Base-by-base conservation (phyloP, 2,888 invertebrate species). In the Antitype chi region DNA sequence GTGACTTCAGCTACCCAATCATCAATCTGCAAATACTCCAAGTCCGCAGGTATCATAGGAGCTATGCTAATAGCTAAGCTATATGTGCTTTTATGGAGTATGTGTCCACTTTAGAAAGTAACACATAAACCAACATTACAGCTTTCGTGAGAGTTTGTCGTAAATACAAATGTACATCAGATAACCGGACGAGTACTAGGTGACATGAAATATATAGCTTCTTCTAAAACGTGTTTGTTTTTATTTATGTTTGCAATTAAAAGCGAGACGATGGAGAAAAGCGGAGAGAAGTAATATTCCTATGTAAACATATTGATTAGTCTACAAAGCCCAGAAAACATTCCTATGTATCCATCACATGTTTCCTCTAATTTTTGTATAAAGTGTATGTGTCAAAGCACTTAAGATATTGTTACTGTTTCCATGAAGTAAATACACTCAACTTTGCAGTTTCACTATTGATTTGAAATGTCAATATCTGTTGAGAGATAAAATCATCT, bases 101-200 rank as follows among this genome's bases (percentile, higher is more conserved):
- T 59, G 66, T 49, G 73, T 59, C 38, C 69, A 63, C 66, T 86
- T 78, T 83, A 86, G 84, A 84, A 84, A 86, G 86, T 84, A 28
- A 70, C 74, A 72, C 49, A 74, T 69, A 63, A 63, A 69, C 78
- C 47, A 67, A 76, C 86, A 85, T 76, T 82, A 83, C 71, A 78
- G 79, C 79, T 86, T 83, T 84, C 84, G 71, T 63, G 74, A 83
- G 86, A 82, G 78, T 77, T 83, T 72, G 84, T 83, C 73, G 73
- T 78, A 69, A 86, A 84, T 73, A 84, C 70, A 82, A 82, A 84
- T 83, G 78, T 62, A 60, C 79, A 83, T 78, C 74, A 25, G 83
- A 86, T 74, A 83, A 78, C 75, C 67, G 52, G 62, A 57, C 25
- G 55, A 49, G 62, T 68, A 68, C 72, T 60, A 15, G 60, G 11